Evolutionary conservation across 2,113 vertebrate genomes (phyloP), one percentile per base, ranked within the genome.

Genomic region (Recurvirostra avosetta): DNA sequence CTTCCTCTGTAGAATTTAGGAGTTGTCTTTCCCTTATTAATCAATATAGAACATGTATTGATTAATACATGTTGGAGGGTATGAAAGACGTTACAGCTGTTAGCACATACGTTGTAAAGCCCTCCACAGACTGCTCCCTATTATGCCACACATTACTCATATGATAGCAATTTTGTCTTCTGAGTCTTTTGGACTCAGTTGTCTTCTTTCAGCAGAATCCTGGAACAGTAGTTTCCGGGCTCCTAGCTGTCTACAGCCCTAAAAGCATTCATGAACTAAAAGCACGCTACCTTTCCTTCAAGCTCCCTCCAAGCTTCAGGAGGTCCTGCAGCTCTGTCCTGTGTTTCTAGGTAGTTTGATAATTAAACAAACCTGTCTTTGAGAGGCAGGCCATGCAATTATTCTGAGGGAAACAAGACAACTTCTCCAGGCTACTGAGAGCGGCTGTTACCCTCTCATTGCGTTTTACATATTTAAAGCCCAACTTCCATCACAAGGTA

Each of bases 401-500:
- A 90, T 62, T 92, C 59, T 43, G 84, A 91, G 47, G 84, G 58
- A 90, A 92, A 92, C 36, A 90, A 82, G 62, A 63, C 29, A 89
- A 70, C 41, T 76, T 94, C 61, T 91, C 45, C 63, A 88, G 53
- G 18, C 45, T 94, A 78, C 45, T 58, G 27, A 91, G 41, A 27
- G 50, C 3, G 6, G 62, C 41, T 91, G 71, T 36, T 92, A 34
- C 43, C 50, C 58, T 87, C 76, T 91, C 40, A 79, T 10, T 79
- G 67, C 1, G 1, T 91, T 92, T 94, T 92, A 80, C 84, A 80
- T 74, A 80, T 96, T 96, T 96, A 90, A 92, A 96, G 53, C 50
- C 50, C 53, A 91, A 68, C 53, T 96, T 94, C 30, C 26, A 91
- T 63, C 38, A 82, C 59, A 94, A 94, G 89, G 84, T 90, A 91